Conservation (phyloP, 2,888 invertebrate species). For the Drosophila meridiana region DNA sequence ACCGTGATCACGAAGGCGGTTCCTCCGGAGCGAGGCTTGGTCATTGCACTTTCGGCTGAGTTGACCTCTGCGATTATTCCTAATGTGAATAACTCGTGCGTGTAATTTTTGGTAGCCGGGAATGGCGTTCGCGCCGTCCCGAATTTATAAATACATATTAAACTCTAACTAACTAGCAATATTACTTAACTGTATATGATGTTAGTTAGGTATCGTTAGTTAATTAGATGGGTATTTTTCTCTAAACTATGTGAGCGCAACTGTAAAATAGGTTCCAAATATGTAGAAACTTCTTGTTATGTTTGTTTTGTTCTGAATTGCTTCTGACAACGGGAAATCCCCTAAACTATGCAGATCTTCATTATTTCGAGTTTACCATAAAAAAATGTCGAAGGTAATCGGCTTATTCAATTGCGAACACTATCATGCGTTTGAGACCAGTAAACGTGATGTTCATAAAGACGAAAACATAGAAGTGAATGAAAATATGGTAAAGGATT, state of each 20-base stretch:
- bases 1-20: slow-evolving; percentile 79
- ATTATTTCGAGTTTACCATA: background rate
- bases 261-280: too few species aligned
- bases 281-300: background rate
- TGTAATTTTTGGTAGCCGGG: slow-evolving; percentile 77
- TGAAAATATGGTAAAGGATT: slow-evolving; percentile 62
- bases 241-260: background rate
- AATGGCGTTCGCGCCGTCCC: slow-evolving; percentile 76
- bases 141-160: slow-evolving; percentile 38
- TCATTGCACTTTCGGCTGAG: slow-evolving; percentile 73
- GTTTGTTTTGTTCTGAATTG: background rate
- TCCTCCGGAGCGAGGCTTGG: slow-evolving; percentile 76
- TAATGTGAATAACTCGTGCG: slow-evolving; percentile 76
- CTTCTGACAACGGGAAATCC: slow-evolving; percentile 3
- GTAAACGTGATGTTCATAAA: slow-evolving; percentile 14
- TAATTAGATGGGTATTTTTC: too few species aligned
- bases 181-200: too few species aligned
- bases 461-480: slow-evolving; percentile 34
- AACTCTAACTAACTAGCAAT: too few species aligned
- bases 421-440: slow-evolving; percentile 4
- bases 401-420: slow-evolving; percentile 35
- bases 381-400: slow-evolving; percentile 19
- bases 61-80: slow-evolving; percentile 79
- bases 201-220: too few species aligned
- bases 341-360: background rate